Base-by-base conservation (phyloP, 2,888 invertebrate genomes). In the Plagodis dolabraria region DNA sequence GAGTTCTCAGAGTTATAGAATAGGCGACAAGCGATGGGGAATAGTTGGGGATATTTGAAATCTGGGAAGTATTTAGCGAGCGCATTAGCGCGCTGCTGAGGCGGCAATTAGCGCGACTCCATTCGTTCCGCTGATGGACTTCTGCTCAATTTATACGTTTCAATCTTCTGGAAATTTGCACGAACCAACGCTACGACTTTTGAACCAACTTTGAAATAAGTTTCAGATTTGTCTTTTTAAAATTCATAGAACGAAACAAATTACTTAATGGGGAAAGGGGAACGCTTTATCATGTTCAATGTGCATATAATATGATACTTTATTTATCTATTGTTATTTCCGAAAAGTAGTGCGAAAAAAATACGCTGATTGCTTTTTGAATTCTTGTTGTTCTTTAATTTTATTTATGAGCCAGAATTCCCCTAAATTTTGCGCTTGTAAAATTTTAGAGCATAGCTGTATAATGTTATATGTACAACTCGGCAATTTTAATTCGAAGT, bases 1-100 rank as follows among this genome's bases (percentile, higher is more conserved):
- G 69, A 74, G 70, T 74, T 74, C 69, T 56, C 62, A 60, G 61
- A 67, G 65, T 72, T 67, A 65, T 60, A 68, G 70, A 71, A 69
- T 64, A 68, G 67, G 67, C 60, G 60, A 65, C 70, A 66, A 65
- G 56, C 67, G 64, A 62, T 55, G 55, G 57, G 50, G 48, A 63
- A 54, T 56, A 63, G 60, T 58, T 66, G 63, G 58, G 66, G 65
- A 70, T 74, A 72, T 74, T 71, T 68, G 63, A 60, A 75, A 70
- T 70, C 62, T 68, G 70, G 60, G 56, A 60, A 67, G 59, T 60
- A 65, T 71, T 74, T 66, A 71, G 70, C 60, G 57, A 60, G 63
- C 62, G 67, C 64, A 63, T 65, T 71, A 61, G 52, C 53, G 51
- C 33, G 6, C 11, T 12, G 43, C 11, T 10, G 43, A 44, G 47